Base-by-base conservation (phyloP, 2,797 vertebrate species). In the Coregonus ussuriensis region DNA sequence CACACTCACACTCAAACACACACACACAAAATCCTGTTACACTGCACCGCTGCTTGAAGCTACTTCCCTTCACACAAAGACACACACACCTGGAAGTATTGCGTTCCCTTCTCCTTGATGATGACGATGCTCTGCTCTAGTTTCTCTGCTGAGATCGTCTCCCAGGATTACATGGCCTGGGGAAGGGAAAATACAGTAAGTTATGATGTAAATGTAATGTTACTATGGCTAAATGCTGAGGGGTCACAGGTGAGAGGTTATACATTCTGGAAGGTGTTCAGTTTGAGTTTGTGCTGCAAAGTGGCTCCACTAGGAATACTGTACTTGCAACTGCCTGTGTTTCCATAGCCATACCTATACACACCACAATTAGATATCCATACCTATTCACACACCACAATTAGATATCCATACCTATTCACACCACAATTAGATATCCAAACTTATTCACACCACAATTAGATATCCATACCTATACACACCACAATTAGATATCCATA, bases 141-240 rank as follows among this genome's bases (percentile, higher is more conserved):
- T 87, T 99, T 99, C 91, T 99, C 98, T 47, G 82, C 77, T 0
- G 94, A 90, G 86, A 94, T 98, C 97, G 98, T 98, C 88, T 99
- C 98, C 98, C 98, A 99, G 0, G 97, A 97, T 74, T 98, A 97
- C 81, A 98, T 99, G 21, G 97, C 96, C 97, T 99, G 65, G 59
- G 68, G 72, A 80, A 76, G 1, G 65, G 0, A 51, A 47, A 75
- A 47, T 3, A 6, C 7, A 4, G 33, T 35, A 4, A 25, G 25
- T 25, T 25, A 25, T 25, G 25, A 25, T 25, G 25, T 25, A 25
- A 25, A 25, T 25, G 25, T 25, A 25, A 25, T 25, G 25, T 1
- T 18, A 4, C 18, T 21, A 21, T 14, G n/a, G 56, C 56, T n/a
- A 37, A 37, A 37, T 1, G 5, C 35, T 6, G 5, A 37, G 35